Evolutionary conservation across 2,797 vertebrate species (phyloP).

Genomic region (Sparus aurata): DNA sequence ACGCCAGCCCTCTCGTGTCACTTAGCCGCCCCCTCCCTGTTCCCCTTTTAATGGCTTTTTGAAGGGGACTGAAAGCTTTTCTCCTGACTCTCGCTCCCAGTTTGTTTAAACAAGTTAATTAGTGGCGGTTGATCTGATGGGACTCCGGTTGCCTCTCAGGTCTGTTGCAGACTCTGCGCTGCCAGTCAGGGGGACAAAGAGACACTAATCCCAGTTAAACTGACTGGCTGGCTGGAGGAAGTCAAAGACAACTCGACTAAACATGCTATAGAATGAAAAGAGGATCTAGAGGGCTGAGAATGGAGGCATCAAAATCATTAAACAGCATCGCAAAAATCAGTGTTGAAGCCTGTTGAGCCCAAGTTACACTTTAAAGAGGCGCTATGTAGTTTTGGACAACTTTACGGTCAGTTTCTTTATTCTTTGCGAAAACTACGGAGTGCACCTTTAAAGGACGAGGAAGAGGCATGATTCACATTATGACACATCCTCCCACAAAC

Average conservation of each 20-base stretch:
- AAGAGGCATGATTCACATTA: slow-evolving; percentile 18
- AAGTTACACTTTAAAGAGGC: slow-evolving; percentile 1
- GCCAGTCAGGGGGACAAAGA: slow-evolving; percentile 74
- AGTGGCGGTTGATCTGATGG: slow-evolving; percentile 79
- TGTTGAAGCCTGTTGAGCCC: not conserved
- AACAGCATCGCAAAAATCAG: not conserved
- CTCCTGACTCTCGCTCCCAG: slow-evolving; percentile 63
- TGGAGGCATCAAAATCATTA: not conserved
- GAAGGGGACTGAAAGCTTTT: slow-evolving; percentile 86
- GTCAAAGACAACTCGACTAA: slow-evolving; percentile 41
- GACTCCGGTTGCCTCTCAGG: slow-evolving; percentile 74
- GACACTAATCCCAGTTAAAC: slow-evolving; percentile 67
- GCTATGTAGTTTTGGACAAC: no score
- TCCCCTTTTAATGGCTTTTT: slow-evolving; percentile 85
- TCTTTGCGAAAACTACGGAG: no score
- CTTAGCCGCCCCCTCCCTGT: slow-evolving; percentile 46
- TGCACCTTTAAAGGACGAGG: not conserved
- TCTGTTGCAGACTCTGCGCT: slow-evolving; percentile 67
- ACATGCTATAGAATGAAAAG: slow-evolving; percentile 21
- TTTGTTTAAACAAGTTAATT: slow-evolving; percentile 89
- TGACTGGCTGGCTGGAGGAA: slow-evolving; percentile 40
- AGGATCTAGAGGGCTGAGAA: not conserved
- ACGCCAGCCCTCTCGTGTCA: slow-evolving; percentile 61
- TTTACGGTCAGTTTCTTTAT: no score
- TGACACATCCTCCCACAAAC: not conserved